A percentile compares a stretch with the other conserved stretches of the same genome.
Evolutionary conservation across 2,797 vertebrate genomes (phyloP).

Genomic region (Phalloptychus januarius): DNA sequence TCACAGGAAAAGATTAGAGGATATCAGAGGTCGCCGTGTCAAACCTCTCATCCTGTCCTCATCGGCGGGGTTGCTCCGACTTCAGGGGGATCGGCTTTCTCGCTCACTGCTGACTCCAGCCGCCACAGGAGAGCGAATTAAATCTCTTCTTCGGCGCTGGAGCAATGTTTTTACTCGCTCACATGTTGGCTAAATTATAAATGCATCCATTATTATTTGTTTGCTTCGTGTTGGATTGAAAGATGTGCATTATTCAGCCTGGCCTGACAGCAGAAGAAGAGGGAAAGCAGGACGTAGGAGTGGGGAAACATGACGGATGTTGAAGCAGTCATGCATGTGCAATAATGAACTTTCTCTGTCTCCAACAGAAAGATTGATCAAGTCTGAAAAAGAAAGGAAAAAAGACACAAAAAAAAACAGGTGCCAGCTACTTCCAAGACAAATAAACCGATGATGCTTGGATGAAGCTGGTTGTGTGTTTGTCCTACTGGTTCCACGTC

Average conservation of each 20-base stretch:
- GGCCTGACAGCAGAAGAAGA: slow-evolving; percentile 65
- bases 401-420: slow-evolving; percentile 19
- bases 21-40: slow-evolving; percentile 63
- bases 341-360: slow-evolving; percentile 46
- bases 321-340: slow-evolving; percentile 48
- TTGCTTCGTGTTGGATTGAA: slow-evolving; percentile 72
- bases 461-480: slow-evolving; percentile 23
- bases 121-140: slow-evolving; percentile 12
- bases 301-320: slow-evolving; percentile 50
- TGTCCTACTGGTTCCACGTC: slow-evolving; percentile 24
- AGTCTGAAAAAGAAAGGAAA: slow-evolving; percentile 25
- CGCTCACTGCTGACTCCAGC: neutral
- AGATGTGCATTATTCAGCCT: slow-evolving; percentile 77
- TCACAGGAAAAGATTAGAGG: slow-evolving; percentile 66
- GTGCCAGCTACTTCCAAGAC: slow-evolving; percentile 31
- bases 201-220: slow-evolving; percentile 74
- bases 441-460: slow-evolving; percentile 44
- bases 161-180: slow-evolving; percentile 40
- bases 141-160: slow-evolving; percentile 58
- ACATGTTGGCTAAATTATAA: slow-evolving; percentile 69
- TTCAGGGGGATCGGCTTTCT: slow-evolving; percentile 30
- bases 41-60: slow-evolving; percentile 50
- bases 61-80: slow-evolving; percentile 33
- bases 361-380: slow-evolving; percentile 19
- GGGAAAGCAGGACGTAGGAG: slow-evolving; percentile 39